Evolutionary conservation across 2,888 invertebrate species (phyloP), one percentile per base, ranked within the genome.

Genomic region (Gisinianus flammeolus): DNA sequence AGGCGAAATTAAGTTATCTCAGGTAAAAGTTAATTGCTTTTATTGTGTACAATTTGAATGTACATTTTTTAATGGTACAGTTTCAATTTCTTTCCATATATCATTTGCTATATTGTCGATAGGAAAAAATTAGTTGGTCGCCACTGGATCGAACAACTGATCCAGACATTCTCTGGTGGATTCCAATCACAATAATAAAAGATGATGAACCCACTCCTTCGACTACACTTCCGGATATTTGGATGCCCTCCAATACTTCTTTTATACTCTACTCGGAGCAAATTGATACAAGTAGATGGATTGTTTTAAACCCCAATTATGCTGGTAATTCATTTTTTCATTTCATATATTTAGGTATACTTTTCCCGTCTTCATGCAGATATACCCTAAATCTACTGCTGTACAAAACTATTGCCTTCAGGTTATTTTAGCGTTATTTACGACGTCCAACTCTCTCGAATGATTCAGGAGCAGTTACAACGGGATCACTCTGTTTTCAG

Each of bases 371-470:
- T 76, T 3, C 68, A 76, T 22, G 76, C n/a, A n/a, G n/a, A n/a
- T n/a, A n/a, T n/a, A n/a, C n/a, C n/a, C n/a, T n/a, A n/a, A n/a
- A n/a, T n/a, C n/a, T n/a, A n/a, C n/a, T n/a, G n/a, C n/a, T n/a
- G n/a, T n/a, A n/a, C n/a, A n/a, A n/a, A n/a, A n/a, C n/a, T n/a
- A n/a, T n/a, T n/a, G n/a, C n/a, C n/a, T 56, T 70, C 54, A 77
- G 77, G 71, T 0, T 77, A 64, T 24, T 71, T 64, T 33, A 19
- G 35, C 19, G 70, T 70, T 0, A 5, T 77, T 3, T 77, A 77
- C n/a, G 77, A 77, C 30, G 28, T 6, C 3, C n/a, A 22, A 12
- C 26, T 77, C 30, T 33, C 70, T 6, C 12, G 6, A 0, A 16
- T 44, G 30, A 62, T 77, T 3, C 24, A 58, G 6, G 16, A 77